phyloP scores from a whole-genome alignment of 2,797 vertebrate species.

The Anas capensis region DNA sequence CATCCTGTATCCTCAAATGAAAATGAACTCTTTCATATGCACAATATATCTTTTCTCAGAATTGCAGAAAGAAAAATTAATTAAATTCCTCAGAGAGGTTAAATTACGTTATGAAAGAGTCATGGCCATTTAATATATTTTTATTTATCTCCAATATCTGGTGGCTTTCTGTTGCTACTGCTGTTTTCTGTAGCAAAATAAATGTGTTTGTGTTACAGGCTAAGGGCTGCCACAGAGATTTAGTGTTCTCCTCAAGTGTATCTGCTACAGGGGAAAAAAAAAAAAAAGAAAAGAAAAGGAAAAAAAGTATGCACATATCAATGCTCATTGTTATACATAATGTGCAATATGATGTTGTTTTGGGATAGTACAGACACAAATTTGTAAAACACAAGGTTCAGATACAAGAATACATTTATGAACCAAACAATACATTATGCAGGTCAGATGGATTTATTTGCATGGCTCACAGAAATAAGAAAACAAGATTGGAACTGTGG shows the following conservation, averaged over 20 bases:
- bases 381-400: not conserved
- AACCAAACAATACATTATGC: not conserved
- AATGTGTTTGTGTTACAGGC: not conserved
- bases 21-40: not conserved
- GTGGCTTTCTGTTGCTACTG: not conserved
- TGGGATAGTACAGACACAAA: not conserved
- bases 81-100: not conserved
- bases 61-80: not conserved
- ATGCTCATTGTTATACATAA: not conserved
- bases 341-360: fast-evolving
- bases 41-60: not conserved
- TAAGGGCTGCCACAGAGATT: not conserved
- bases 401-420: not conserved
- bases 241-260: not conserved
- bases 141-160: not conserved
- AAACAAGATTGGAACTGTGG: not conserved
- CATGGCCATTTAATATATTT: not conserved
- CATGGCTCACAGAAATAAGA: not conserved
- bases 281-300: fast-evolving
- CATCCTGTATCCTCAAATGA: not conserved
- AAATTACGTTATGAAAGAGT: not conserved
- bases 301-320: not conserved
- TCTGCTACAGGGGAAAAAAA: not conserved
- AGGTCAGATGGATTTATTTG: not conserved
- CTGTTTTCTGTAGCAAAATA: not conserved